Evolutionary conservation across 2,797 vertebrate species (phyloP).

Genomic region (Acridotheres tristis): DNA sequence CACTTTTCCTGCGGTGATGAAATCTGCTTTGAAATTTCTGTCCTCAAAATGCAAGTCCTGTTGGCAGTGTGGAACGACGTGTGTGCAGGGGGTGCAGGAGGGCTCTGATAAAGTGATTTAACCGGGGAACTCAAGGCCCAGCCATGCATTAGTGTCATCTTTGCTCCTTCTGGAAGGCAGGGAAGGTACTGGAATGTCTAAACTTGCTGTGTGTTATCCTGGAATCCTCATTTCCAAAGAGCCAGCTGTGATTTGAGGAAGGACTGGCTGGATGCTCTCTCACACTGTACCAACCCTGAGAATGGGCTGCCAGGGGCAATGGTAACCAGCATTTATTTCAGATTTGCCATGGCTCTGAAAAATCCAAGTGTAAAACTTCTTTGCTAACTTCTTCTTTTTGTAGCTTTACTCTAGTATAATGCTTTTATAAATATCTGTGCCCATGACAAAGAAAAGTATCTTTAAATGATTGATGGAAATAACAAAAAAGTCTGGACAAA

Average conservation of each 20-base stretch:
- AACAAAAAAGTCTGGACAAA: not conserved
- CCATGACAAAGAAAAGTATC: not conserved
- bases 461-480: not conserved
- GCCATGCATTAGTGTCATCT: not conserved
- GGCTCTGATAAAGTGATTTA: not conserved
- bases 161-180: not conserved
- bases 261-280: not conserved
- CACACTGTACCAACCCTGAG: not conserved
- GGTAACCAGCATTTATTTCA: not conserved
- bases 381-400: not conserved
- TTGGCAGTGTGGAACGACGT: not conserved
- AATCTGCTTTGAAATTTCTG: slow-evolving; percentile 20
- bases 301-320: not conserved
- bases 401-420: not conserved
- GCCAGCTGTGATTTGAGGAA: not conserved
- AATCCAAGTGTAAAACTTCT: not conserved
- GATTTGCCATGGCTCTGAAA: not conserved
- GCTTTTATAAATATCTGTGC: not conserved
- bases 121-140: not conserved
- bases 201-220: not conserved
- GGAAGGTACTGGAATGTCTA: not conserved
- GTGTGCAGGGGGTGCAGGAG: not conserved
- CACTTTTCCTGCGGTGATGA: slow-evolving; percentile 7
- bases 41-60: not conserved
- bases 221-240: not conserved